Evolutionary conservation across 2,888 invertebrate genomes (phyloP).

Genomic region (Cyclophora punctaria): DNA sequence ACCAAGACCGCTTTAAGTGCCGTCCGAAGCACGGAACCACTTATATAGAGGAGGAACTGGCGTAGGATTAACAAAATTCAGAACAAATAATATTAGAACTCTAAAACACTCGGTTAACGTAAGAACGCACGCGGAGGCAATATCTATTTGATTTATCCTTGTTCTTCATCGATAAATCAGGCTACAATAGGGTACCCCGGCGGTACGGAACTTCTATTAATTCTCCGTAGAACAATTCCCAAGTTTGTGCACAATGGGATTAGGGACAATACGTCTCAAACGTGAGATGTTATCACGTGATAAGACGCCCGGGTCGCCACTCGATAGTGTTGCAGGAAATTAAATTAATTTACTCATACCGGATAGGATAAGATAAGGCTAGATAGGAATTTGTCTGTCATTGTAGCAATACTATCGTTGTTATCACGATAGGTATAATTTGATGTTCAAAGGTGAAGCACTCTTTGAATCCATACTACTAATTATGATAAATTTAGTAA

Average conservation of each 20-base stretch:
- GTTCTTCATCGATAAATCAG: constrained; percentile 72
- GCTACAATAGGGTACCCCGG: constrained; percentile 56
- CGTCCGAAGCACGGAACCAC: no score
- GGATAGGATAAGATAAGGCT: no score
- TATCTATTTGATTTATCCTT: constrained; percentile 73
- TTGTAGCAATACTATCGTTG: no score
- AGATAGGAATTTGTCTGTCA: no score
- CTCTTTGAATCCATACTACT: no score
- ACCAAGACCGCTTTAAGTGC: no score
- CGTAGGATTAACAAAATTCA: no score
- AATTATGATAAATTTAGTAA: no score
- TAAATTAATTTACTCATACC: constrained; percentile 8
- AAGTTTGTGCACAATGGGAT: constrained; percentile 59
- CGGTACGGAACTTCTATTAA: constrained; percentile 64
- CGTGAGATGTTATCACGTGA: constrained; percentile 59
- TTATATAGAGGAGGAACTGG: no score
- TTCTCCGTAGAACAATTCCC: constrained; percentile 67
- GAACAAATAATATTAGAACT: no score
- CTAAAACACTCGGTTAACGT: constrained; percentile 15
- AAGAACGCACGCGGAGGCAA: constrained; percentile 52
- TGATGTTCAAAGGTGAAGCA: no score
- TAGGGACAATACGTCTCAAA: constrained; percentile 63
- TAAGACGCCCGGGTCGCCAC: constrained; percentile 17
- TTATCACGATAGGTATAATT: no score
- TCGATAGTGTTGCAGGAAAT: constrained; percentile 19